Conservation (phyloP, 2,888 invertebrate genomes). For the Stenchaetothrips biformis region DNA sequence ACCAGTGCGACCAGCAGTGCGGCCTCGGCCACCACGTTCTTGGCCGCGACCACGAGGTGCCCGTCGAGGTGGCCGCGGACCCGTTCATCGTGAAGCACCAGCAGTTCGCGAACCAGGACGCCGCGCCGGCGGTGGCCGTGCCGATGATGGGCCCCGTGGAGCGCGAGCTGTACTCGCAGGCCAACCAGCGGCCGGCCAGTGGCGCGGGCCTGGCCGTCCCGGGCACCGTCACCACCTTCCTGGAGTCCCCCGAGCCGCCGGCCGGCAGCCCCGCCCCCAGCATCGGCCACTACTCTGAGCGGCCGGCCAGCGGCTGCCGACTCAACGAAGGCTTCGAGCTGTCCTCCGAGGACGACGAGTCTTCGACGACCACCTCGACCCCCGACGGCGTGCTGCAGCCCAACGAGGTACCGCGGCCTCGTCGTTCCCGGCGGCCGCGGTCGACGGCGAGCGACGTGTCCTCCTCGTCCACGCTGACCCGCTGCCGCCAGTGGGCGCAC, state of each 20-base stretch:
- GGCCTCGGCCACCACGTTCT: neutral
- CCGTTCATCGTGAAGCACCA: constrained; percentile 34
- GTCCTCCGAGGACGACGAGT: constrained; percentile 30
- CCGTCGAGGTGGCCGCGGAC: constrained; percentile 27
- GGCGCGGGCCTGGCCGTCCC: neutral
- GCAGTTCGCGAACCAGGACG: constrained; percentile 19
- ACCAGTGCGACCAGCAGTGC: constrained; percentile 17
- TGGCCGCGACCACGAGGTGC: neutral
- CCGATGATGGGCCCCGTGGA: constrained; percentile 28
- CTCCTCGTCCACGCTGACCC: neutral
- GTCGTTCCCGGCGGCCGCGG: neutral
- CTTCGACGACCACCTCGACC: constrained; percentile 8
- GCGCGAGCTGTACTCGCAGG: constrained; percentile 12
- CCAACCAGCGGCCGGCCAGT: neutral
- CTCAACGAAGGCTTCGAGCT: constrained; percentile 28
- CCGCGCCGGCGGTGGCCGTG: neutral
- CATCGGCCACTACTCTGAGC: constrained; percentile 25
- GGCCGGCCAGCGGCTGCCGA: constrained; percentile 14
- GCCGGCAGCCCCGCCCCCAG: neutral
- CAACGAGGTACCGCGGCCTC: neutral
- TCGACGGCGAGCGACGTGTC: constrained; percentile 16
- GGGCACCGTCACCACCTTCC: neutral
- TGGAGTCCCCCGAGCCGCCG: neutral
- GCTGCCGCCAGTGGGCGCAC: neutral
- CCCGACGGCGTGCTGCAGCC: constrained; percentile 27